phyloP scores from a whole-genome alignment of 2,113 vertebrate genomes.

The Microtus pennsylvanicus region DNA sequence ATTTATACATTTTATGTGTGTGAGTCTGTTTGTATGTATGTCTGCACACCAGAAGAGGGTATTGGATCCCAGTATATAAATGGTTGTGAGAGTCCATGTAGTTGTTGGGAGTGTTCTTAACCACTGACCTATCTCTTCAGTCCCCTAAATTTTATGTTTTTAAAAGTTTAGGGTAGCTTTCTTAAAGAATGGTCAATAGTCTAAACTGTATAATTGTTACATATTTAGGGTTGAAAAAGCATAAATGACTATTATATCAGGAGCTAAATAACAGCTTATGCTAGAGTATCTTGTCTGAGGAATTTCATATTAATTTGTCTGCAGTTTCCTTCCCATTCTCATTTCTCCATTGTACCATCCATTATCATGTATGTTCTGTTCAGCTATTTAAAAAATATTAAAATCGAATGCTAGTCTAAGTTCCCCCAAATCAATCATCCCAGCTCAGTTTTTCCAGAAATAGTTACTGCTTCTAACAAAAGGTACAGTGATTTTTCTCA shows the following conservation, averaged over 20 bases:
- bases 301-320: background rate
- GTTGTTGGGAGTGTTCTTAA: background rate
- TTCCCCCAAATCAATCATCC: background rate
- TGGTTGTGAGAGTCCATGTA: background rate
- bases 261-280: background rate
- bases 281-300: background rate
- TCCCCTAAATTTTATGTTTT: background rate
- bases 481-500: background rate
- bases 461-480: background rate
- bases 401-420: background rate
- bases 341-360: background rate
- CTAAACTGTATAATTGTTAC: background rate
- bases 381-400: background rate
- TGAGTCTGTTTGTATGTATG: background rate
- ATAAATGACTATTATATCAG: background rate
- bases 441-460: background rate
- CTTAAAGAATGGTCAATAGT: background rate
- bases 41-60: background rate
- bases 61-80: background rate
- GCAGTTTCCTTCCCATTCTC: background rate
- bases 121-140: background rate
- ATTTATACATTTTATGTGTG: background rate
- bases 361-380: background rate
- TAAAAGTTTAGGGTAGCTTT: background rate
- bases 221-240: conserved; percentile 16